Evolutionary conservation across 2,113 vertebrate genomes (phyloP).

Genomic region (Pelvicachromis taeniatus): DNA sequence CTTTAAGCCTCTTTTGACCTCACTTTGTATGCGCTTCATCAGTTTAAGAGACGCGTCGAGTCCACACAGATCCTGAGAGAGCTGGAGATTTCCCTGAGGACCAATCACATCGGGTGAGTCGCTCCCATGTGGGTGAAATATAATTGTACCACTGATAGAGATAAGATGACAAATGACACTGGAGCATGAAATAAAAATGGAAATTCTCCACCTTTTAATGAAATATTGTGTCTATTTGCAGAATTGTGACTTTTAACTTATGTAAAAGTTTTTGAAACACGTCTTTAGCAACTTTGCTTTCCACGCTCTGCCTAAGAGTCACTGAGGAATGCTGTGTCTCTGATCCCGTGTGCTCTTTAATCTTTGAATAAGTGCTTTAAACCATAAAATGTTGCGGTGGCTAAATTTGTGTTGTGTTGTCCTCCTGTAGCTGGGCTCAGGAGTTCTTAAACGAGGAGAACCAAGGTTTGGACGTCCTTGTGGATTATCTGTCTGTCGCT

Average conservation of each 20-base stretch:
- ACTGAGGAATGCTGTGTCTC: no score
- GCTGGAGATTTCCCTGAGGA: constrained; percentile 93
- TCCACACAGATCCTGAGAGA: constrained; percentile 89
- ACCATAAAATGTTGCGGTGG: no score
- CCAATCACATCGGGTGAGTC: constrained; percentile 92
- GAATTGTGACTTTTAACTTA: not conserved
- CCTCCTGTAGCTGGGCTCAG: constrained; percentile 76
- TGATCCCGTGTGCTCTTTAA: no score
- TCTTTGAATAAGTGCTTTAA: no score
- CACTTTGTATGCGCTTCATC: not conserved
- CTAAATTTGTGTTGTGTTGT: not conserved
- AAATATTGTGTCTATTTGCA: not conserved
- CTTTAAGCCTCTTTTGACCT: not conserved
- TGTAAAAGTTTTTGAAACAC: rapidly evolving
- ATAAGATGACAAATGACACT: not conserved
- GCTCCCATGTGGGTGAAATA: not conserved
- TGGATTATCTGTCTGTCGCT: constrained; percentile 89
- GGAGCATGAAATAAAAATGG: rapidly evolving
- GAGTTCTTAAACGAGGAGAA: constrained; percentile 92
- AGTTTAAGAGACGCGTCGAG: constrained; percentile 83
- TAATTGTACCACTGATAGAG: not conserved
- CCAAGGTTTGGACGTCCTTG: constrained; percentile 85
- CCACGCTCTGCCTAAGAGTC: not conserved
- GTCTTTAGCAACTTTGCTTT: rapidly evolving
- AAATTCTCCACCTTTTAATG: not conserved